These are phyloP conservation scores for Mizuhopecten yessoensis DNA, from an alignment of 1,140 invertebrate species.

Conservation along the genomic window DNA sequence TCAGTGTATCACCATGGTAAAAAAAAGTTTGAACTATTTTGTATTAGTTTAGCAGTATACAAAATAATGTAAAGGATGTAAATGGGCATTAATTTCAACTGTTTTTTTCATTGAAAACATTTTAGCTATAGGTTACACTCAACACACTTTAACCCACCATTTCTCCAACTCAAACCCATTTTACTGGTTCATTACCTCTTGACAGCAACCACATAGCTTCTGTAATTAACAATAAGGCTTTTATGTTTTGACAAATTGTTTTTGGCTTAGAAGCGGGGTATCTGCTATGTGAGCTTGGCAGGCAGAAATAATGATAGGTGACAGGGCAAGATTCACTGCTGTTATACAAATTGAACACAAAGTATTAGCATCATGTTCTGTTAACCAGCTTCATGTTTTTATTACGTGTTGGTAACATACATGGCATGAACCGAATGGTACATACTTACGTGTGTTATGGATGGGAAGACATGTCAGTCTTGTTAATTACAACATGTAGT, in stretches of 20 bases:
- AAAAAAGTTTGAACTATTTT: no score
- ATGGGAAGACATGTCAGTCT: no score
- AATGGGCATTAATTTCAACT: not conserved
- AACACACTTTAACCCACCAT: not conserved
- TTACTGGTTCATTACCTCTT: not conserved
- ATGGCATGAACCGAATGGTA: not conserved
- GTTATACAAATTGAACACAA: not conserved
- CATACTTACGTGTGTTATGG: not conserved
- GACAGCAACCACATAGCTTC: not conserved
- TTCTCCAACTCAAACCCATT: not conserved
- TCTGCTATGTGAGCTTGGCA: not conserved
- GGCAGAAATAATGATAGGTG: not conserved
- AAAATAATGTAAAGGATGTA: no score
- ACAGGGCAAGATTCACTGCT: not conserved
- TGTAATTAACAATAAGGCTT: not conserved
- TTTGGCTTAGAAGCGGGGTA: not conserved
- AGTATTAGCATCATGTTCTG: not conserved
- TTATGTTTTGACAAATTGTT: slow-evolving; percentile 2
- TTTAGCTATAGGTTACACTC: not conserved
- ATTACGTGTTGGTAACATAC: not conserved
- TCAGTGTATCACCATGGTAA: no score
- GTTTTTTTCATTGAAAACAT: not conserved
- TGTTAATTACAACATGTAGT: no score
- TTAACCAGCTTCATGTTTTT: not conserved
- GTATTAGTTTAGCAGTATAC: no score